Conservation (phyloP, 1,140 invertebrate species). For the Orussus abietinus region DNA sequence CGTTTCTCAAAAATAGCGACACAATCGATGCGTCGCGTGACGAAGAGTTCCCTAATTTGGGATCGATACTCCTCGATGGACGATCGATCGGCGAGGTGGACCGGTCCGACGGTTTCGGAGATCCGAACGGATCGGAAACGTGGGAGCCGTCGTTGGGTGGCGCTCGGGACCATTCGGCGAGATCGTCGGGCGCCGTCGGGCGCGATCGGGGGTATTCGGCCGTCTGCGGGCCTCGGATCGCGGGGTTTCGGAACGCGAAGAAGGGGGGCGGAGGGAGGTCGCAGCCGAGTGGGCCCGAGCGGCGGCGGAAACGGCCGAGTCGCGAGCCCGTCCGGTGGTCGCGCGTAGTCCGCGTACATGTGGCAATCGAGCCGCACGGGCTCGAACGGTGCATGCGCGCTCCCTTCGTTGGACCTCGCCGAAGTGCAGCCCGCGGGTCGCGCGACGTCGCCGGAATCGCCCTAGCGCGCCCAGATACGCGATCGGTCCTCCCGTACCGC, state of each 20-base stretch:
- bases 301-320: conserved; percentile 27
- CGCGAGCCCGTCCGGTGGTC: conserved; percentile 22
- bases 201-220: no score
- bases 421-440: not conserved
- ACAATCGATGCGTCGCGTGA: no score
- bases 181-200: no score
- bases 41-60: no score
- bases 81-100: no score
- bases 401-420: conserved; percentile 5
- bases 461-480: no score
- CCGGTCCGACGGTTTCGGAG: not conserved
- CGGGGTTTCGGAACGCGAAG: conserved; percentile 12
- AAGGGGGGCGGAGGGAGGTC: conserved; percentile 17
- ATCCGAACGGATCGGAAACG: not conserved
- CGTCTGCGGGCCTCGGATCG: no score
- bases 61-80: no score
- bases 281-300: conserved; percentile 19
- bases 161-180: not conserved
- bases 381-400: no score
- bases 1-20: no score
- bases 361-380: conserved; percentile 47
- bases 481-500: not conserved
- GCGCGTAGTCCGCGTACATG: conserved; percentile 44
- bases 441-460: no score
- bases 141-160: not conserved